Evolutionary conservation across 2,113 vertebrate species (phyloP).

Genomic region (Psammodynastes pulverulentus): DNA sequence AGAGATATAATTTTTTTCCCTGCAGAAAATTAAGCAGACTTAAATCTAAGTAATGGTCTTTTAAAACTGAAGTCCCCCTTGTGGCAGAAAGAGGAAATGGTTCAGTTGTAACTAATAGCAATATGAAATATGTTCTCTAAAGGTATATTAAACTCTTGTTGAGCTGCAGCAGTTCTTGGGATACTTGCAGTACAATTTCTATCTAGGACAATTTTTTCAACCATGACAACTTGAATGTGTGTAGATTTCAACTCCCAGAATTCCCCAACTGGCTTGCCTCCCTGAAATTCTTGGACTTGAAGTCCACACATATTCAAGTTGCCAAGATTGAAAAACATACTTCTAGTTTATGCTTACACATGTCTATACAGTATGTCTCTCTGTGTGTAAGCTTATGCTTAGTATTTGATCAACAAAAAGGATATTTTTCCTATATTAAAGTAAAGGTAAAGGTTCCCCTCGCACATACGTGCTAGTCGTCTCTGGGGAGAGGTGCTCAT

Average conservation of each 20-base stretch:
- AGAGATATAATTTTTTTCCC: not conserved
- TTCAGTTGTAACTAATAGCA: not conserved
- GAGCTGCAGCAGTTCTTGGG: not conserved
- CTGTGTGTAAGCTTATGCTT: not conserved
- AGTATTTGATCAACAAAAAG: not conserved
- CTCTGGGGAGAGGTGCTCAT: too few species aligned
- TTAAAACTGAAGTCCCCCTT: constrained; percentile 9
- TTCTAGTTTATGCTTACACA: not conserved
- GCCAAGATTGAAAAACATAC: not conserved
- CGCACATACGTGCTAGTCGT: too few species aligned
- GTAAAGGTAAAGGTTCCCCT: too few species aligned
- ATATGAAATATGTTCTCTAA: not conserved
- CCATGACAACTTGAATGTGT: not conserved
- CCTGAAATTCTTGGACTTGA: not conserved
- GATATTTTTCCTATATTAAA: too few species aligned
- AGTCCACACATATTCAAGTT: not conserved
- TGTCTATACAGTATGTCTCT: not conserved
- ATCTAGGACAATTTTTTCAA: not conserved
- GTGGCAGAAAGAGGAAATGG: not conserved
- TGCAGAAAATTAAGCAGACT: not conserved
- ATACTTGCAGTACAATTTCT: not conserved
- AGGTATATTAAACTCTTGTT: not conserved
- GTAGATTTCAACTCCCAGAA: not conserved
- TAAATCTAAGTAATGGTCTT: not conserved
- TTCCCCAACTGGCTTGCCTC: not conserved